Evolutionary conservation across 2,113 vertebrate species (phyloP), one percentile per base, ranked within the genome.

Genomic region (Mesitornis unicolor): DNA sequence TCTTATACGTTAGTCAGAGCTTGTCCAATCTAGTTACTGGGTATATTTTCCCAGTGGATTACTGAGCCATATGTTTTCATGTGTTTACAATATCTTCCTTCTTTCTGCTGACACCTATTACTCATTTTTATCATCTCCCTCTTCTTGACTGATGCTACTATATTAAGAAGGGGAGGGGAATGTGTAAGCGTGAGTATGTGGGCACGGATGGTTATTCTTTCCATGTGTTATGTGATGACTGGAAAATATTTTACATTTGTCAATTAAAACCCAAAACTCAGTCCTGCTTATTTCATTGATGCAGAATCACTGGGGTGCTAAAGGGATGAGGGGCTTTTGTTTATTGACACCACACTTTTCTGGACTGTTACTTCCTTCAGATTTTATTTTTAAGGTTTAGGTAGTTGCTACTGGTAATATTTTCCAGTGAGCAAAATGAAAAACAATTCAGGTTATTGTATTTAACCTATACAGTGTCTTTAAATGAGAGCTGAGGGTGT

Each of bases 361-460:
- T 77, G 69, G 31, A 40, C 36, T 78, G 13, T 40, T 82, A 33
- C 47, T 77, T 90, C 48, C 61, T 77, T 83, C 33, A 26, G 33
- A 45, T n/a, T 81, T 89, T 68, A 12, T 85, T 94, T 82, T 43
- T 25, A 29, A 81, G 19, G 4, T 75, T 86, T 75, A 45, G 16
- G 38, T 56, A 73, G 42, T n/a, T 81, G n/a, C 68, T 90, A 29
- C 57, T 50, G 59, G 24, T 87, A 59, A 59, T 10, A 15, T 16
- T 13, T 76, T 92, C 73, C 59, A 38, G 38, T 79, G 65, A 97
- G 43, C 15, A 90, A 92, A 92, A 92, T 63, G 28, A 91, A 94
- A 93, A 93, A 7, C 16, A 29, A 9, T 86, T 91, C 74, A 76
- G 36, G 33, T 71, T 87, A 47, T 50, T 65, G 53, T 38, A 45